phyloP scores from a whole-genome alignment of 2,888 invertebrate genomes.

The Cosmopolites sordidus region DNA sequence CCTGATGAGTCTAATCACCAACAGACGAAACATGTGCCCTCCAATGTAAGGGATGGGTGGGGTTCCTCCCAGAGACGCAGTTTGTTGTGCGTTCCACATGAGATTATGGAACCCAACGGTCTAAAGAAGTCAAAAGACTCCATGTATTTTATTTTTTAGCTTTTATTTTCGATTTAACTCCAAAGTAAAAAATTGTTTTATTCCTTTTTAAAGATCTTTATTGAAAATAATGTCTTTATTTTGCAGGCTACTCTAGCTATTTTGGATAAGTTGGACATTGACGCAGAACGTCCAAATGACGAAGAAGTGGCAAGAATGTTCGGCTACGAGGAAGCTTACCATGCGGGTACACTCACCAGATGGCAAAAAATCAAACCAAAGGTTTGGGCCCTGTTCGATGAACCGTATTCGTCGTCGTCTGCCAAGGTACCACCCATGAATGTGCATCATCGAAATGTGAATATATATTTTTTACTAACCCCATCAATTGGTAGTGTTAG shows the following conservation, averaged over 20 bases:
- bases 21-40: too few relatives aligned
- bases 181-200: too few relatives aligned
- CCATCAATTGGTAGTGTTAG: background rate
- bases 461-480: constrained; percentile 30
- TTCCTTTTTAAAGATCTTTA: too few relatives aligned
- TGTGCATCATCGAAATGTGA: constrained; percentile 56
- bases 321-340: constrained; percentile 82
- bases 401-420: constrained; percentile 87
- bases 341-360: constrained; percentile 69
- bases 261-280: constrained; percentile 90
- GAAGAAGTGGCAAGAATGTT: constrained; percentile 91
- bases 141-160: too few relatives aligned
- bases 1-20: too few relatives aligned
- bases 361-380: constrained; percentile 92
- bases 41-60: too few relatives aligned
- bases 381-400: constrained; percentile 94
- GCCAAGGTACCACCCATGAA: constrained; percentile 87
- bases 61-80: too few relatives aligned
- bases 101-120: too few relatives aligned
- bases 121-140: too few relatives aligned
- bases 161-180: too few relatives aligned
- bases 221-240: too few relatives aligned
- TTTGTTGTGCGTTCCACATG: too few relatives aligned
- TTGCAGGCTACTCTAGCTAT: constrained; percentile 96
- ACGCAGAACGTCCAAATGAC: constrained; percentile 86